A percentile compares a stretch with the other conserved stretches of the same genome.
These are phyloP conservation scores for Halictus ligatus DNA, from an alignment of 2,888 invertebrate species.

Conservation along the genomic window DNA sequence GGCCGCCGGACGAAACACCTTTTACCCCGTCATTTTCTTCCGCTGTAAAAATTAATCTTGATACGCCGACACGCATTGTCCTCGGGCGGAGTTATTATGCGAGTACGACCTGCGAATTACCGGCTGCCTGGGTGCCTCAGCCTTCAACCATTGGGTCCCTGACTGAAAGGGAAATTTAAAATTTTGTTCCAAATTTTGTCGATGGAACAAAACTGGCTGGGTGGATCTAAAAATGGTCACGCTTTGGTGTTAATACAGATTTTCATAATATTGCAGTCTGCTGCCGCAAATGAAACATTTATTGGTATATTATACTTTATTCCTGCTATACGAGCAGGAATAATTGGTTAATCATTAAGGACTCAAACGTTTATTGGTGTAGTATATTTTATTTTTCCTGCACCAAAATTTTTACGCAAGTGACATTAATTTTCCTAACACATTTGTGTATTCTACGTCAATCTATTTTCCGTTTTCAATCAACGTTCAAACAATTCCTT, in stretches of 20 bases:
- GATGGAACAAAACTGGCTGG: too few species aligned
- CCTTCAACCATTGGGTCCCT: not conserved
- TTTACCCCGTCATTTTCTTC: not conserved
- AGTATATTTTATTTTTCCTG: too few species aligned
- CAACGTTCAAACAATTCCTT: not conserved
- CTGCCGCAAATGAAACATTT: too few species aligned
- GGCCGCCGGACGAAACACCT: slow-evolving; percentile 2
- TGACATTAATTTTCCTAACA: not conserved
- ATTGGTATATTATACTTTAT: too few species aligned
- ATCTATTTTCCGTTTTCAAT: not conserved
- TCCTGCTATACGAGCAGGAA: too few species aligned
- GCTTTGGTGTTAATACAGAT: too few species aligned
- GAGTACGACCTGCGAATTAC: slow-evolving; percentile 9
- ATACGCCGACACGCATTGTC: slow-evolving; percentile 19
- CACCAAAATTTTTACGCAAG: too few species aligned
- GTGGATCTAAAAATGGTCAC: too few species aligned
- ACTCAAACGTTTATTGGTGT: too few species aligned
- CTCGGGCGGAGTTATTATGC: not conserved
- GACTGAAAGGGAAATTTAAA: not conserved
- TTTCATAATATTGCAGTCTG: too few species aligned
- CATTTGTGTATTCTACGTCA: not conserved
- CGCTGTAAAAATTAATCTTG: slow-evolving; percentile 32
- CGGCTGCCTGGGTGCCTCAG: not conserved
- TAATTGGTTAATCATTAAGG: not conserved
- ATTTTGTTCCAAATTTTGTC: not conserved